Evolutionary conservation across 2,888 invertebrate species (phyloP), one percentile per base, ranked within the genome.

Genomic region (Listrodromus nycthemerus): DNA sequence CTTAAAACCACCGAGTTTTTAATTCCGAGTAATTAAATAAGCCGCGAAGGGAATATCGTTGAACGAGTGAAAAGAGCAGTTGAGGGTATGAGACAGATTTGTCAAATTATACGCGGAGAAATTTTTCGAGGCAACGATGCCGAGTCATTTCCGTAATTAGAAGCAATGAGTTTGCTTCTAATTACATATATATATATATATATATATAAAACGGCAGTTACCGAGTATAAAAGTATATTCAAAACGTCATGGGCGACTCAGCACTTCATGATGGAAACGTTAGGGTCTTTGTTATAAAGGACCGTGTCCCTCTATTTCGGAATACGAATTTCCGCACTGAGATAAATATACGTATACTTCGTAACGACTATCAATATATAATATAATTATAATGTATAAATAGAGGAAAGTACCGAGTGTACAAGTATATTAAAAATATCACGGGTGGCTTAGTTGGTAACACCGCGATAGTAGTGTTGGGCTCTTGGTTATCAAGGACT

Each of bases 61-160:
- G 24, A 55, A 24, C 27, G 67, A 48, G 41, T 10, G 50, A 10
- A 67, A 41, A 75, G 75, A 30, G 50, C 45, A 21, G 16, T 1
- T n/a, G 55, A 66, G 30, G 33, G 45, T 30, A 19, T 45, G 13
- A 77, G 61, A 48, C n/a, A 55, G 55, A 74, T 41, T 75, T 66
- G 74, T 61, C 48, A 76, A 80, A 80, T 80, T 76, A 73, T 80
- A 30, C 19, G 45, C 24, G 71, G 37, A 55, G 50, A 33, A 76
- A 80, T 71, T 71, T 37, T 75, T 73, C 70, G 50, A 52, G 58
- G 52, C 69, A 58, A 73, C 52, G 52, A 45, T 41, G 45, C 45
- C 5, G 19, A 7, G 50, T 84, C 74, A 84, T 81, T 84, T 81
- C 81, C 63, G 78, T 55, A 84, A 84, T 84, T 81, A 74, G 65